A percentile compares a stretch with the other conserved stretches of the same genome.
phyloP scores from a whole-genome alignment of 2,888 invertebrate genomes.

The Drosophila tripunctata region DNA sequence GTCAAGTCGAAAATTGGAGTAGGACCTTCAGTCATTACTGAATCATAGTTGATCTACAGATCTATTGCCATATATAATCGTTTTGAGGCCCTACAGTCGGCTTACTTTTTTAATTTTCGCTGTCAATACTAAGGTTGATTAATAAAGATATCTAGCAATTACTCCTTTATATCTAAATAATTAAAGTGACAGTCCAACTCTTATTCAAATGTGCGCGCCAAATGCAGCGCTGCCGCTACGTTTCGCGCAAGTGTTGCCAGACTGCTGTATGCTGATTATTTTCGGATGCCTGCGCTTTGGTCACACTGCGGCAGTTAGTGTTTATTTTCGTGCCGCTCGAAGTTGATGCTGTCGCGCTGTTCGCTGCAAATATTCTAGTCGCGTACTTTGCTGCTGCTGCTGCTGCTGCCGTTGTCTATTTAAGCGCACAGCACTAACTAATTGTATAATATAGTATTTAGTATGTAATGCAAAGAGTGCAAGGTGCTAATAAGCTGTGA shows the following conservation, averaged over 20 bases:
- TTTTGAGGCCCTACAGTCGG: no score
- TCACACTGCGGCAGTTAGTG: conserved; percentile 17
- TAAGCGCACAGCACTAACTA: conserved; percentile 14
- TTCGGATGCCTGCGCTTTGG: not conserved
- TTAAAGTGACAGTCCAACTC: no score
- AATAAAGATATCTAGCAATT: no score
- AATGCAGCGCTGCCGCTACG: not conserved
- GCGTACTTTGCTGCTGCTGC: conserved; percentile 15
- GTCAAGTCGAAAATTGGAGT: no score
- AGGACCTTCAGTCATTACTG: no score
- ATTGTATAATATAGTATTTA: conserved; percentile 15
- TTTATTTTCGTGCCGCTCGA: conserved; percentile 16
- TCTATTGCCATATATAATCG: no score
- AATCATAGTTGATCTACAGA: no score
- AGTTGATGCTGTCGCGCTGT: not conserved
- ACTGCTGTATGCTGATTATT: not conserved
- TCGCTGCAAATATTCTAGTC: no score
- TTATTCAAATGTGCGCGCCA: not conserved
- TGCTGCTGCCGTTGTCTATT: conserved; percentile 35
- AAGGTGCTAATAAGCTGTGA: conserved; percentile 13
- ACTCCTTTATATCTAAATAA: no score
- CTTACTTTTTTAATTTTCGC: no score
- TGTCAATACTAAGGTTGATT: no score
- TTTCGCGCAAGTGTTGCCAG: not conserved
- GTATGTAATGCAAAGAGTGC: conserved; percentile 13